phyloP scores from a whole-genome alignment of 2,888 invertebrate genomes.

The Neelides folsomi region DNA sequence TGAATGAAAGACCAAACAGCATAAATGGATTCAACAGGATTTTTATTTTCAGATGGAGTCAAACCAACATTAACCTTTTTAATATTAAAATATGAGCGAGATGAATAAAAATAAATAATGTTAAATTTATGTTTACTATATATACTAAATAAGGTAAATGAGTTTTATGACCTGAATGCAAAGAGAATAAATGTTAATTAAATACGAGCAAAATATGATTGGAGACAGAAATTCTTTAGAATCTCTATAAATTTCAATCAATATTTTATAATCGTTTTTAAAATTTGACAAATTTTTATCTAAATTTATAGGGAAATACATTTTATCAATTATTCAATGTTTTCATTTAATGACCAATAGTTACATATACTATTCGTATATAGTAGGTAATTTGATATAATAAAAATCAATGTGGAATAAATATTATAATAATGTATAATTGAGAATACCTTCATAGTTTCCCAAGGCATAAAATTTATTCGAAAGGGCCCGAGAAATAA shows the following conservation, averaged over 20 bases:
- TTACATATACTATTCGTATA: too few relatives aligned
- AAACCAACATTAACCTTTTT: slow-evolving; percentile 16
- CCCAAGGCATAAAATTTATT: slow-evolving; percentile 2
- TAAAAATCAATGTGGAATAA: too few relatives aligned
- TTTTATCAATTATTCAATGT: too few relatives aligned
- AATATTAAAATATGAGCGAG: too few relatives aligned
- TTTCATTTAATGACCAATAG: too few relatives aligned
- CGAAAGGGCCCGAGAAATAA: slow-evolving; percentile 7
- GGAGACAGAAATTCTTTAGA: slow-evolving; percentile 22
- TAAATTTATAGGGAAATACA: too few relatives aligned
- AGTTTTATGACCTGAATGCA: slow-evolving; percentile 21
- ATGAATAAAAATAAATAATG: not conserved
- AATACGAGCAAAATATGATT: slow-evolving; percentile 19
- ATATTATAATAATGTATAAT: too few relatives aligned
- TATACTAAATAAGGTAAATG: not conserved
- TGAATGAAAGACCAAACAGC: slow-evolving; percentile 26
- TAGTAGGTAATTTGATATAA: too few relatives aligned
- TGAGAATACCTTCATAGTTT: too few relatives aligned
- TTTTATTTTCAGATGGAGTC: slow-evolving; percentile 12
- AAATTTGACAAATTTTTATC: too few relatives aligned
- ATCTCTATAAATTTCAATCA: not conserved
- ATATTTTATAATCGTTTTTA: too few relatives aligned
- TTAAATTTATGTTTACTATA: not conserved
- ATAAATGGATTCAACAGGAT: slow-evolving; percentile 7
- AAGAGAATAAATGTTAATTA: slow-evolving; percentile 27